These are phyloP conservation scores for Slavum lentiscoides DNA, from an alignment of 2,888 invertebrate genomes.

Conservation along the genomic window DNA sequence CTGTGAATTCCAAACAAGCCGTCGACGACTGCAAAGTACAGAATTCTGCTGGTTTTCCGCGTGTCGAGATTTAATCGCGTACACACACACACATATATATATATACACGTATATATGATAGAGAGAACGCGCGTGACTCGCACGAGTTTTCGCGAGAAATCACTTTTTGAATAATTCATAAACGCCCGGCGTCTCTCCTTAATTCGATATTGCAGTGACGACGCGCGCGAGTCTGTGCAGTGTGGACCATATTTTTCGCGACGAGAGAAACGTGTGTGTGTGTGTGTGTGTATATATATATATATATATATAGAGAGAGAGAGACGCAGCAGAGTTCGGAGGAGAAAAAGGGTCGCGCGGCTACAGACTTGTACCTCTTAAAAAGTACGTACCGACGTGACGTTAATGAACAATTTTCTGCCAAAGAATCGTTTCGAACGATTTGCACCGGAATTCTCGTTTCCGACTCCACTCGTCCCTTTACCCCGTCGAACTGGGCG, in stretches of 20 bases:
- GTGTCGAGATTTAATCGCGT: background rate
- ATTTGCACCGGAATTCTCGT: slow-evolving; percentile 10
- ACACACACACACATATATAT: too few relatives aligned
- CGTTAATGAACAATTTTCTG: slow-evolving; percentile 50
- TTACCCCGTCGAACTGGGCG: too few relatives aligned
- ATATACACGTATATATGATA: too few relatives aligned
- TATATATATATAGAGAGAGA: background rate
- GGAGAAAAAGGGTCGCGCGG: too few relatives aligned
- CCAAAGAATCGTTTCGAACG: slow-evolving; percentile 37
- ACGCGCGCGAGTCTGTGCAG: background rate
- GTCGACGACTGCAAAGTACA: too few relatives aligned
- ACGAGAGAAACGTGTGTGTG: slow-evolving; percentile 9
- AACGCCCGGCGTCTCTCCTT: background rate
- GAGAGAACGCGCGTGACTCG: background rate
- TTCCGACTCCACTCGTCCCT: background rate
- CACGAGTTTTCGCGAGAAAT: slow-evolving; percentile 27
- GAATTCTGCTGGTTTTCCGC: too few relatives aligned
- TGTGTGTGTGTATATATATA: too few relatives aligned
- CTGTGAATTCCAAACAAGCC: too few relatives aligned
- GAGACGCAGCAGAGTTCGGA: background rate
- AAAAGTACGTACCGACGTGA: slow-evolving; percentile 45
- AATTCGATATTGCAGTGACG: slow-evolving; percentile 27
- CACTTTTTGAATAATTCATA: slow-evolving; percentile 52
- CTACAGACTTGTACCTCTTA: background rate
- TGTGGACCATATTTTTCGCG: background rate